Conservation (phyloP, 1,140 invertebrate genomes). For the Leptoteleia sp. region DNA sequence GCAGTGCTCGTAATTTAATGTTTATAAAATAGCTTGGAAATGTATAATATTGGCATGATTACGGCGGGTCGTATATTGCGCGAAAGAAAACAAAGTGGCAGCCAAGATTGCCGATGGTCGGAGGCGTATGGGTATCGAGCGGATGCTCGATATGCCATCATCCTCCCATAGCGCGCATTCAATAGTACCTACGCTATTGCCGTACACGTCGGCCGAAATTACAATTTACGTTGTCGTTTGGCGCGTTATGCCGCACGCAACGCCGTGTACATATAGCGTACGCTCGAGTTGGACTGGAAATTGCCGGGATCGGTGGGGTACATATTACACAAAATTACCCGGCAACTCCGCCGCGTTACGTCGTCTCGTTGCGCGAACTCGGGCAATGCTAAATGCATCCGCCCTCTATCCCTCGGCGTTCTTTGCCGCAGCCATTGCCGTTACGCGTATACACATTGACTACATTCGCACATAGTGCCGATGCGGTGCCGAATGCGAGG, state of each 20-base stretch:
- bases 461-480: constrained; percentile 15
- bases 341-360: constrained; percentile 41
- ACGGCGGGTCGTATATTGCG: constrained; percentile 8
- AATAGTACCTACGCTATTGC: constrained; percentile 54
- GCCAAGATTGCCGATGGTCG: too few species aligned
- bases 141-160: constrained; percentile 45
- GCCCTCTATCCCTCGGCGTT: neutral
- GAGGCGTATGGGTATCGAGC: constrained; percentile 39
- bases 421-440: neutral
- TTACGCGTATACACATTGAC: constrained; percentile 6
- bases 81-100: constrained; percentile 12
- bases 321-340: constrained; percentile 67
- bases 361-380: constrained; percentile 39
- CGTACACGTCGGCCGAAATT: constrained; percentile 63
- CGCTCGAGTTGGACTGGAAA: constrained; percentile 54
- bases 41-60: neutral
- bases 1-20: too few species aligned
- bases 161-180: constrained; percentile 50
- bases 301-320: constrained; percentile 54
- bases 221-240: constrained; percentile 69
- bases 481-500: constrained; percentile 34
- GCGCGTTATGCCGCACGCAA: constrained; percentile 61
- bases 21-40: too few species aligned
- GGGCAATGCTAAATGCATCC: constrained; percentile 38
- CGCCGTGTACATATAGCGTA: constrained; percentile 33